These are phyloP conservation scores for Thalassarche chlororhynchos DNA, from an alignment of 2,113 vertebrate genomes.

Conservation along the genomic window DNA sequence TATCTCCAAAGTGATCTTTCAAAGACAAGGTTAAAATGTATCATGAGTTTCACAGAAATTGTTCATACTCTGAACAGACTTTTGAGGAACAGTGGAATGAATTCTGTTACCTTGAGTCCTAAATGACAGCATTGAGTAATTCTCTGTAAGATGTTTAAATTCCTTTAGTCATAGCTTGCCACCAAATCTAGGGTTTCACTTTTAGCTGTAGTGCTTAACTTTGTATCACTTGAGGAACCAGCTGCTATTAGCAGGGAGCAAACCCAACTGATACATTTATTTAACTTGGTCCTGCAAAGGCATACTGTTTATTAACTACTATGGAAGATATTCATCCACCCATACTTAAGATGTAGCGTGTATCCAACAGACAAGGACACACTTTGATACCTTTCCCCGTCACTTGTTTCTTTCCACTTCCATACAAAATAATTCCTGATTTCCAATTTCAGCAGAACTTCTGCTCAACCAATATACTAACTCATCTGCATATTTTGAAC, in stretches of 20 bases:
- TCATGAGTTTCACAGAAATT: neutral
- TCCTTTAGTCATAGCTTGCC: neutral
- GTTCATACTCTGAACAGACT: neutral
- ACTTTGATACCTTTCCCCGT: neutral
- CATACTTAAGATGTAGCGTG: neutral
- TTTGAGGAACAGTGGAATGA: rapidly evolving
- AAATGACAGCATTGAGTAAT: neutral
- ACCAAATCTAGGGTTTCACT: neutral
- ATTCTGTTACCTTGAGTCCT: neutral
- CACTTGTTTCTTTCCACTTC: neutral
- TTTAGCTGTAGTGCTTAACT: neutral
- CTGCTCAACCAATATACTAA: neutral
- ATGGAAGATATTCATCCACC: neutral
- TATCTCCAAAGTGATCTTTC: neutral
- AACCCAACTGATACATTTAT: neutral
- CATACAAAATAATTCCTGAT: neutral
- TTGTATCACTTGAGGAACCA: neutral
- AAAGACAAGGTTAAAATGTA: neutral
- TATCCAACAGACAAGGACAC: neutral
- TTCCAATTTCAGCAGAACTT: neutral
- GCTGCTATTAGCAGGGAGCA: neutral
- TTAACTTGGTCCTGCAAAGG: neutral
- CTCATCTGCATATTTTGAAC: neutral
- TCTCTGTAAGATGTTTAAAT: neutral
- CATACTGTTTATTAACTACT: neutral